phyloP scores from a whole-genome alignment of 2,888 invertebrate species.

The Nezara viridula region DNA sequence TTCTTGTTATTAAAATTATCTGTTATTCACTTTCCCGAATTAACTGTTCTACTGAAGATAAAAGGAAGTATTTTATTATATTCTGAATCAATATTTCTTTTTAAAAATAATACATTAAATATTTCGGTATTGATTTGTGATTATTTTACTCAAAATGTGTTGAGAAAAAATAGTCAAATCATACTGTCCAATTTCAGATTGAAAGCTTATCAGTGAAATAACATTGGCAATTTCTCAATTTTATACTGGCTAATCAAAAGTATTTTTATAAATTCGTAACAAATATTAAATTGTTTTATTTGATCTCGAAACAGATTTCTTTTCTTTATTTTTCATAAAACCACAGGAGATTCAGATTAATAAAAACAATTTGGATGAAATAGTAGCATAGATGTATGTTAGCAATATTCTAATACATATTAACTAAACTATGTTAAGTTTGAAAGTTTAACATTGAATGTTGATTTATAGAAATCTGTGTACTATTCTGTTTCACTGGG shows the following conservation, averaged over 20 bases:
- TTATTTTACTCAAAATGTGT: too few relatives aligned
- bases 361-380: not conserved
- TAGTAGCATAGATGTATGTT: not conserved
- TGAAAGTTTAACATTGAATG: slow-evolving; percentile 1
- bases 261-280: slow-evolving; percentile 12
- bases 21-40: not conserved
- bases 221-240: not conserved
- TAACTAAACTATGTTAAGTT: not conserved
- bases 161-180: not conserved
- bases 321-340: not conserved
- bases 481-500: not conserved
- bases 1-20: not conserved
- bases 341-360: not conserved
- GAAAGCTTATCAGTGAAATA: not conserved
- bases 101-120: too few relatives aligned
- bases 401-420: not conserved
- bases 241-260: not conserved
- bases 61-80: not conserved
- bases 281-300: not conserved
- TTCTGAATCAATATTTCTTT: too few relatives aligned
- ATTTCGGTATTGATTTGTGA: too few relatives aligned
- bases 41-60: not conserved
- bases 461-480: not conserved
- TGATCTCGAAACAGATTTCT: not conserved
- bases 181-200: not conserved